Conservation (phyloP, 2,113 vertebrate genomes). For the Seriola aureovittata region DNA sequence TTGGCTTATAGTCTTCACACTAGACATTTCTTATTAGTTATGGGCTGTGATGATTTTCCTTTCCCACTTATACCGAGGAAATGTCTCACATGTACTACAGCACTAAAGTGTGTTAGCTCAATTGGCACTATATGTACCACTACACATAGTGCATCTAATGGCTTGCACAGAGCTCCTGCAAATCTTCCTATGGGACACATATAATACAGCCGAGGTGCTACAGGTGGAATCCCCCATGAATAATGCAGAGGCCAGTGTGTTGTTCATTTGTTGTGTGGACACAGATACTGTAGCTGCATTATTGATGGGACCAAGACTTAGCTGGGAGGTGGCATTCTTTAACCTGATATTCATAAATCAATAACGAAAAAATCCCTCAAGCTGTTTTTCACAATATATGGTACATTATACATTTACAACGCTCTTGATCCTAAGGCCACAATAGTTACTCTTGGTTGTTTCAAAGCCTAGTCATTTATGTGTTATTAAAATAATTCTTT, state of each 20-base stretch:
- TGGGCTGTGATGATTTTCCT: neutral
- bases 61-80: neutral
- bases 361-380: conserved; percentile 41
- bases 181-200: conserved; percentile 49
- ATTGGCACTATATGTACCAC: neutral
- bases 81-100: neutral
- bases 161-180: conserved; percentile 10
- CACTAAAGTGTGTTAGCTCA: neutral
- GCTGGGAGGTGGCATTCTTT: conserved; percentile 60
- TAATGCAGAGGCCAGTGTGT: conserved; percentile 75
- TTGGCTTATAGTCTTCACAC: no score
- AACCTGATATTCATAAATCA: conserved; percentile 68
- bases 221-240: conserved; percentile 78
- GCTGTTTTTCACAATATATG: conserved; percentile 33
- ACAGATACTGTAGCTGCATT: conserved; percentile 79
- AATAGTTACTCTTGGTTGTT: conserved; percentile 29
- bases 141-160: conserved; percentile 24
- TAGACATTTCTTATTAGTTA: neutral
- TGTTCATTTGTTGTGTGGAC: conserved; percentile 79
- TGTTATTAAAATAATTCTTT: neutral
- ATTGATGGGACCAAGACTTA: conserved; percentile 73
- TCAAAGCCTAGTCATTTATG: neutral
- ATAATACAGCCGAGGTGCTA: conserved; percentile 57
- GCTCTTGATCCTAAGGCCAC: neutral
- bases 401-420: neutral